A percentile compares a stretch with the other conserved stretches of the same genome.
Evolutionary conservation across 1,140 invertebrate species (phyloP).

Genomic region (Drosophila baimaii): DNA sequence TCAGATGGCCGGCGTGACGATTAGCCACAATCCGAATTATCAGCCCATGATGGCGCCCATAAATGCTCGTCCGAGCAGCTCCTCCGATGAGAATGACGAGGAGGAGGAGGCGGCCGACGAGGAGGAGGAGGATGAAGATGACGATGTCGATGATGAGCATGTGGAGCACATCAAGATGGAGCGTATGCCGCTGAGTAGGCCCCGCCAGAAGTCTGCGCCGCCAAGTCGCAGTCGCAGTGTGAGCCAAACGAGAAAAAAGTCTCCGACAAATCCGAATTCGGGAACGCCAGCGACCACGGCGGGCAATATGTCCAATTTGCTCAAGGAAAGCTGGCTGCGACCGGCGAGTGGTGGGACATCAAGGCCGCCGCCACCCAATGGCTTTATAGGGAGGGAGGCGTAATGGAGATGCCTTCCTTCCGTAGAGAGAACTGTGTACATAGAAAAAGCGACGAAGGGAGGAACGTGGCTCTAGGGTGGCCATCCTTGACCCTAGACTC

Average conservation of each 20-base stretch:
- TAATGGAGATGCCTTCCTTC: constrained; percentile 23
- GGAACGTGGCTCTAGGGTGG: constrained; percentile 1
- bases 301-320: constrained; percentile 61
- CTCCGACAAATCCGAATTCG: constrained; percentile 26
- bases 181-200: constrained; percentile 65
- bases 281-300: constrained; percentile 6
- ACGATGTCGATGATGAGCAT: constrained; percentile 57
- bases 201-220: constrained; percentile 37
- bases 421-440: constrained; percentile 50
- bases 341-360: constrained; percentile 39
- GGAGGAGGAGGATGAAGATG: constrained; percentile 59
- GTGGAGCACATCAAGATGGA: constrained; percentile 79
- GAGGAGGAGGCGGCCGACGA: constrained; percentile 39
- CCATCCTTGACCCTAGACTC: constrained; percentile 49
- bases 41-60: constrained; percentile 53
- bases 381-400: constrained; percentile 80
- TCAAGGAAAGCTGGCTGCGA: constrained; percentile 78
- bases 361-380: constrained; percentile 74
- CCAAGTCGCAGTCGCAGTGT: constrained; percentile 55
- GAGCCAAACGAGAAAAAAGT: constrained; percentile 62
- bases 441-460: constrained; percentile 20
- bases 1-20: constrained; percentile 28
- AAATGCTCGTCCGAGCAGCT: constrained; percentile 32
- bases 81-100: constrained; percentile 48
- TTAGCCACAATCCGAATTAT: constrained; percentile 71